Percentiles rank a stretch among this genome's conserved stretches.
These are phyloP conservation scores for Drosophila austrosaltans DNA, from an alignment of 2,888 invertebrate genomes.

Conservation along the genomic window DNA sequence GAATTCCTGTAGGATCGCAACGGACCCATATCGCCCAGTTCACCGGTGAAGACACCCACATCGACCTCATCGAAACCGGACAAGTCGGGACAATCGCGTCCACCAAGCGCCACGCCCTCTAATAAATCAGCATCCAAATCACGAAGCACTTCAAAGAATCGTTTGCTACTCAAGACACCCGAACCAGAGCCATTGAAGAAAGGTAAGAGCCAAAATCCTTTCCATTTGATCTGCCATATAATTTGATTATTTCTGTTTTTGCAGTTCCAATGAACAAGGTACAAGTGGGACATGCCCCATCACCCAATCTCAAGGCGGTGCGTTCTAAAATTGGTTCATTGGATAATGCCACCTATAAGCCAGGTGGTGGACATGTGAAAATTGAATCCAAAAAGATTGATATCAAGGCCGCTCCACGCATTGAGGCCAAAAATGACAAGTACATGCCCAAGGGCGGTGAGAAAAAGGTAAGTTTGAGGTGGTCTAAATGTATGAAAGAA, in stretches of 20 bases:
- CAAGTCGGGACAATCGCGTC: slow-evolving; percentile 82
- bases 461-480: slow-evolving; percentile 89
- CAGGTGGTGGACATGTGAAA: slow-evolving; percentile 94
- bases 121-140: slow-evolving; percentile 82
- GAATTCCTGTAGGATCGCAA: slow-evolving; percentile 85
- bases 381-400: slow-evolving; percentile 94
- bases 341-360: slow-evolving; percentile 94
- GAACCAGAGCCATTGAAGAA: slow-evolving; percentile 89
- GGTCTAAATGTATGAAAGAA: slow-evolving; percentile 15
- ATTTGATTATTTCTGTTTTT: not conserved
- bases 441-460: slow-evolving; percentile 94
- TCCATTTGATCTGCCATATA: not conserved
- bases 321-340: slow-evolving; percentile 96
- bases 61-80: slow-evolving; percentile 83
- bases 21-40: slow-evolving; percentile 87
- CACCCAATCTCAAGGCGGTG: slow-evolving; percentile 95
- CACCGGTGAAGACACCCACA: slow-evolving; percentile 88
- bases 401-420: slow-evolving; percentile 92
- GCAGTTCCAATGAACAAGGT: slow-evolving; percentile 96
- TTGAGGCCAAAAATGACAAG: slow-evolving; percentile 95
- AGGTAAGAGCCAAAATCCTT: slow-evolving; percentile 84
- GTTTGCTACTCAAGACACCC: slow-evolving; percentile 87
- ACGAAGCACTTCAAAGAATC: slow-evolving; percentile 83
- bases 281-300: slow-evolving; percentile 95
- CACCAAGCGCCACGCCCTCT: slow-evolving; percentile 84